Base-by-base conservation (phyloP, 2,797 vertebrate species). In the Valencia hispanica region DNA sequence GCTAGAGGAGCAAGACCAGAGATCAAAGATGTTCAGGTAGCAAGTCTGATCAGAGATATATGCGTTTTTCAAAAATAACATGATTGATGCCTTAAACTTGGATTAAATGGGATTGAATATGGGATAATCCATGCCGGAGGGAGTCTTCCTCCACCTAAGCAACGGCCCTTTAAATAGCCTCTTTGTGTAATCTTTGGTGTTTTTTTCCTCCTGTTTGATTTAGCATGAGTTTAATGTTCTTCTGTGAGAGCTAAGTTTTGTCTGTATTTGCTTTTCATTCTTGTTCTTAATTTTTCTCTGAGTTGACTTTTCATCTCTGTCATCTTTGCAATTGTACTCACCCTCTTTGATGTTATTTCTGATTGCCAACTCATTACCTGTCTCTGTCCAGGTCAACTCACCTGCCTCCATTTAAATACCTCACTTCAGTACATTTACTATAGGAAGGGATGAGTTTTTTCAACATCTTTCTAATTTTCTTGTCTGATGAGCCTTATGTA, bases 41-140 rank as follows among this genome's bases (percentile, higher is more conserved):
- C 0, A 2, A 25, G 55, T 17, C n/a, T 30, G 69, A 78, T n/a
- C 74, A 59, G 8, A 75, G 17, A 83, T 80, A 50, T 77, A 39
- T 75, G 36, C 48, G 50, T 63, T 77, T 55, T 66, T 70, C 6
- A 81, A 61, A 11, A 75, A 50, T 50, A 36, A 12, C 25, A 41
- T 74, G 79, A 90, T 76, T 90, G 85, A 86, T 69, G 74, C 32
- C 68, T 77, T 79, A 81, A 85, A 83, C 36, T 55, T 78, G 70
- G 73, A 85, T 80, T 76, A 84, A 84, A 81, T 48, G 2, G 63
- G 76, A 83, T 71, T 82, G 74, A 43, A 68, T 78, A 50, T 78
- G 68, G 68, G 34, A 53, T 74, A 72, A 78, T 65, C 61, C 68
- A 0, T 43, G 72, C 83, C 74, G 61, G 73, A 73, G 47, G 76